Percentiles rank a stretch among this genome's conserved stretches.
Conservation (phyloP, 2,797 vertebrate genomes). For the Cossypha niveicapilla region DNA sequence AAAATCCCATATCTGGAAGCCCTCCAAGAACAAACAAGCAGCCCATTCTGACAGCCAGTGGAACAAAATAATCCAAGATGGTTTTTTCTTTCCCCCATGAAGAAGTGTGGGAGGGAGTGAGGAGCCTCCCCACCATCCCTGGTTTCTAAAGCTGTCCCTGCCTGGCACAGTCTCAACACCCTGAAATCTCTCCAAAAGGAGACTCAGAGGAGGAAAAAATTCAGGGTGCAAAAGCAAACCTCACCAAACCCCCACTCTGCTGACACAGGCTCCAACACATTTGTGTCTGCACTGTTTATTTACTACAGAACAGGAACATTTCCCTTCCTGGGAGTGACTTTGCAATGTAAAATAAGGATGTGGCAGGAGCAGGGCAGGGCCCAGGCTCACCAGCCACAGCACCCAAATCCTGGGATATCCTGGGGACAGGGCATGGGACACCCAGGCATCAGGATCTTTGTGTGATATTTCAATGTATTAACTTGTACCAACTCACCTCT, state of each 20-base stretch:
- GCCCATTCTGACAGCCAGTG: neutral
- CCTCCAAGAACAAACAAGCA: constrained; percentile 20
- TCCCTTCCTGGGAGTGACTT: rapidly evolving
- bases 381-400: neutral
- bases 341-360: rapidly evolving
- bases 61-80: neutral
- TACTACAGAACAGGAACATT: neutral
- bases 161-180: neutral
- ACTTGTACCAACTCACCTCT: neutral
- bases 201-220: neutral
- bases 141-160: neutral
- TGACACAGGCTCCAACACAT: neutral
- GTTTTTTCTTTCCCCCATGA: neutral
- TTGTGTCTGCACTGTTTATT: neutral
- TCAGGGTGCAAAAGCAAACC: neutral
- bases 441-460: neutral
- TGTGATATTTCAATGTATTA: rapidly evolving
- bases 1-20: neutral
- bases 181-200: neutral
- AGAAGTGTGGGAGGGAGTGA: neutral
- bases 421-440: neutral
- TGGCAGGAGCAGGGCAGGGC: neutral
- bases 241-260: neutral
- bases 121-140: neutral
- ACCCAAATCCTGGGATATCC: neutral